Conservation (phyloP, 2,888 invertebrate genomes). For the Belgica antarctica region DNA sequence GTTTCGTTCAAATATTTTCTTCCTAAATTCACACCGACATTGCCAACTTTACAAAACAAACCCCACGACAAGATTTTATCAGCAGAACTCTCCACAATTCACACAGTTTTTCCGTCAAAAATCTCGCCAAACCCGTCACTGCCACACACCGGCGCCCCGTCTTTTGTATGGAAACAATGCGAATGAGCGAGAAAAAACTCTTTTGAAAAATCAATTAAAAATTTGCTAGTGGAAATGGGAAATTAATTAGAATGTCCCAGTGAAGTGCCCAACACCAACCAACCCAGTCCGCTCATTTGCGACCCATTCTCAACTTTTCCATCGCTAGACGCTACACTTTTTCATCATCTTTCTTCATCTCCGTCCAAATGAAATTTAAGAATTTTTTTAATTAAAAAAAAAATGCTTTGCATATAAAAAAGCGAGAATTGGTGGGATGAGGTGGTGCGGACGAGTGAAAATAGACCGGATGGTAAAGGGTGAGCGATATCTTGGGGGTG, state of each 20-base stretch:
- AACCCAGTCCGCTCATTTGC: not conserved
- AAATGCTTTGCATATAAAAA: slow-evolving; percentile 31
- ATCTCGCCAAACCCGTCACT: not conserved
- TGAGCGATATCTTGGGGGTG: not conserved
- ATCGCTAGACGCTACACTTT: slow-evolving; percentile 23
- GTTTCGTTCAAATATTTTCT: too few relatives aligned
- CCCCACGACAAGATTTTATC: too few relatives aligned
- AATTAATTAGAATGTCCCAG: slow-evolving; percentile 41
- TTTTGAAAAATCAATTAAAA: slow-evolving; percentile 34
- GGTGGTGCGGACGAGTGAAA: not conserved
- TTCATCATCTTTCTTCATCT: slow-evolving; percentile 32
- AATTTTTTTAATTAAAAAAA: slow-evolving; percentile 39
- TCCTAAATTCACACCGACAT: too few relatives aligned
- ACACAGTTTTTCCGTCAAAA: not conserved
- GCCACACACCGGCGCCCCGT: not conserved
- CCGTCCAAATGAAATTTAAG: slow-evolving; percentile 37
- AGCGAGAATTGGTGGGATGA: too few relatives aligned
- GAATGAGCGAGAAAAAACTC: too few relatives aligned
- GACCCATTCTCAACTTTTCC: slow-evolving; percentile 15
- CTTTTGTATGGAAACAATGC: not conserved
- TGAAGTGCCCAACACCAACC: not conserved
- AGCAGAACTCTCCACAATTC: too few relatives aligned
- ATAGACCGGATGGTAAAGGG: slow-evolving; percentile 22
- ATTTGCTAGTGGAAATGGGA: slow-evolving; percentile 28
- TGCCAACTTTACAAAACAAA: too few relatives aligned